These are phyloP conservation scores for Tiliacea aurago DNA, from an alignment of 2,888 invertebrate genomes.

Conservation along the genomic window DNA sequence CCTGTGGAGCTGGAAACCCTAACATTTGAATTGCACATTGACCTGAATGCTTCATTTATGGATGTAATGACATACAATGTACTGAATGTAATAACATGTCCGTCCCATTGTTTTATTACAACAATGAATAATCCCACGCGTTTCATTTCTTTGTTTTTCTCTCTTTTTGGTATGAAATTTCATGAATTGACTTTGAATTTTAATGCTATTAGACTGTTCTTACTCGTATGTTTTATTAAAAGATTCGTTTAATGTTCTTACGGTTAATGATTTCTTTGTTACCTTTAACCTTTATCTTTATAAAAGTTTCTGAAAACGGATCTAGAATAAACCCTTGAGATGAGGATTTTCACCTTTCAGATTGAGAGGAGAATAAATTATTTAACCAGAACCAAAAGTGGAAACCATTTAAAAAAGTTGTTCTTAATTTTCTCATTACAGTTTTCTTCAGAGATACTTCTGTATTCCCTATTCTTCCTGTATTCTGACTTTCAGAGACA, in stretches of 20 bases:
- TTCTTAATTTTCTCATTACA: neutral
- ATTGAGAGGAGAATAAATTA: neutral
- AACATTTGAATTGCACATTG: constrained; percentile 56
- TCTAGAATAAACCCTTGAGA: neutral
- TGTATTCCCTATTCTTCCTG: neutral
- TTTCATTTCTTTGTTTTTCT: constrained; percentile 24
- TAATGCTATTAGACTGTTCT: neutral
- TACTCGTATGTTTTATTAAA: neutral
- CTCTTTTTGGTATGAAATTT: constrained; percentile 29
- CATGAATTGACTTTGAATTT: constrained; percentile 24
- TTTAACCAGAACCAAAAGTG: neutral
- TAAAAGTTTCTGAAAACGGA: neutral
- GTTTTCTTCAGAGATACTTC: neutral
- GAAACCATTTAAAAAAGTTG: neutral
- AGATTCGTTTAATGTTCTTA: neutral
- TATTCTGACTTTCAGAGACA: neutral
- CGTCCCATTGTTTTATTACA: constrained; percentile 54
- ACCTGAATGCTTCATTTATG: constrained; percentile 57
- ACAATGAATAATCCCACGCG: constrained; percentile 53
- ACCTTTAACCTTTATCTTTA: neutral
- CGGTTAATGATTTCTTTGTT: neutral
- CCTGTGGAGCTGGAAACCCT: constrained; percentile 31
- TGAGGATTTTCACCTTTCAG: no score
- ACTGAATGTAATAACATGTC: constrained; percentile 46
- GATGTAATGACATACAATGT: constrained; percentile 50